These are phyloP conservation scores for Drosophila recens DNA, from an alignment of 2,888 invertebrate genomes.

Conservation along the genomic window DNA sequence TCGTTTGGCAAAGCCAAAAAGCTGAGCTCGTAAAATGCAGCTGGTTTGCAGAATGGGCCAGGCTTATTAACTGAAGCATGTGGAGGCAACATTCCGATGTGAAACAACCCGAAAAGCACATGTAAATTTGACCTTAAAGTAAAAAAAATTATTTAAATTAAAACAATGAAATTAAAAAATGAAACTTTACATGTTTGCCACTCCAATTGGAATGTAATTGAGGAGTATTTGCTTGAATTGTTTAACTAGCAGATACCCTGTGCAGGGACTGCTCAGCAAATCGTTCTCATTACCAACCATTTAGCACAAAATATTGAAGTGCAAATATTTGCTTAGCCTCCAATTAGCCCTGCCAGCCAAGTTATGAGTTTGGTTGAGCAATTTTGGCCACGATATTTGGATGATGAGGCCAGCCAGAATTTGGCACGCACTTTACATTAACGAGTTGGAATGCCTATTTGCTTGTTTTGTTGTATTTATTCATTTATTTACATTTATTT, in stretches of 20 bases:
- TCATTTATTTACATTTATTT: conserved; percentile 71
- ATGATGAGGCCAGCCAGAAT: conserved; percentile 4
- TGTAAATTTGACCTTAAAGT: background rate
- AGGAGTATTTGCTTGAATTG: conserved; percentile 1
- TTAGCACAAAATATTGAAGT: conserved; percentile 36
- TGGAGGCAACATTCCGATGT: conserved; percentile 2
- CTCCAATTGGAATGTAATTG: background rate
- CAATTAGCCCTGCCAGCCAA: conserved; percentile 54
- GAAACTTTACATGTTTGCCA: background rate
- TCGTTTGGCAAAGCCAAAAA: conserved; percentile 47
- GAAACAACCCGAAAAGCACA: background rate
- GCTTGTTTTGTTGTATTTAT: conserved; percentile 39
- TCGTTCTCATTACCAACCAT: conserved; percentile 26
- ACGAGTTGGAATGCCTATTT: background rate
- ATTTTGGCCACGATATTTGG: conserved; percentile 14
- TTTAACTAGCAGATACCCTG: background rate
- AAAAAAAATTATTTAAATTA: conserved; percentile 1
- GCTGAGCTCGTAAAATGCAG: conserved; percentile 59
- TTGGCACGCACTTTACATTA: conserved; percentile 24
- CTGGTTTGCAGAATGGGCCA: conserved; percentile 29
- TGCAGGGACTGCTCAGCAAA: background rate
- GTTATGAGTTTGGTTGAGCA: conserved; percentile 44
- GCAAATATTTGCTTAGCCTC: conserved; percentile 59
- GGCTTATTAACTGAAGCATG: conserved; percentile 52
- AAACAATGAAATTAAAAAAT: background rate